A percentile compares a stretch with the other conserved stretches of the same genome.
These are phyloP conservation scores for Saccostrea glomerata DNA, from an alignment of 1,140 invertebrate species.

Conservation along the genomic window DNA sequence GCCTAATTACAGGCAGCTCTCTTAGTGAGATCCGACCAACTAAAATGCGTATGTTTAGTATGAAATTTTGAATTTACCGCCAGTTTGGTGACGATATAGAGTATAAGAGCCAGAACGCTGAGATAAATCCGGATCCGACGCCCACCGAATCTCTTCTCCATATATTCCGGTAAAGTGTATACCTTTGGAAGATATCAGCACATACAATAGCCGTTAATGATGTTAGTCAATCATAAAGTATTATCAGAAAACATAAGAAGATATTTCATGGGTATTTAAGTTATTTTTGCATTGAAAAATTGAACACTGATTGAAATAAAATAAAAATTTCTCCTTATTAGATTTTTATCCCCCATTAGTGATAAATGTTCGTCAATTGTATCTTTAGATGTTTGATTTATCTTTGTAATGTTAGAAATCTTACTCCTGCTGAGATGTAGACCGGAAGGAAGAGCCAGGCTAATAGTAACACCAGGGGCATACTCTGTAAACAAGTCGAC, in stretches of 20 bases:
- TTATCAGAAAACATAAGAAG: background rate
- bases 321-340: too few relatives aligned
- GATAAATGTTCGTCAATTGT: background rate
- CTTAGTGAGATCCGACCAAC: too few relatives aligned
- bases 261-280: background rate
- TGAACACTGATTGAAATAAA: too few relatives aligned
- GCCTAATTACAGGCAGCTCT: too few relatives aligned
- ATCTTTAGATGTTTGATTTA: background rate
- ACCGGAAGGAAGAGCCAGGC: conserved; percentile 78
- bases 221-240: background rate
- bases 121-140: conserved; percentile 82
- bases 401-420: conserved; percentile 40
- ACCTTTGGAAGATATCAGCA: conserved; percentile 73
- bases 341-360: too few relatives aligned
- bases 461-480: conserved; percentile 74
- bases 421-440: conserved; percentile 76
- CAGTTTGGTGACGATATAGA: conserved; percentile 84
- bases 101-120: conserved; percentile 82
- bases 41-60: too few relatives aligned
- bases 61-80: conserved; percentile 78
- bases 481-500: conserved; percentile 67
- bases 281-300: too few relatives aligned
- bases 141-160: conserved; percentile 83
- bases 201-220: background rate
- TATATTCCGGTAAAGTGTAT: conserved; percentile 84